Conservation (phyloP, 2,888 invertebrate genomes). For the Ptychoptera contaminata region DNA sequence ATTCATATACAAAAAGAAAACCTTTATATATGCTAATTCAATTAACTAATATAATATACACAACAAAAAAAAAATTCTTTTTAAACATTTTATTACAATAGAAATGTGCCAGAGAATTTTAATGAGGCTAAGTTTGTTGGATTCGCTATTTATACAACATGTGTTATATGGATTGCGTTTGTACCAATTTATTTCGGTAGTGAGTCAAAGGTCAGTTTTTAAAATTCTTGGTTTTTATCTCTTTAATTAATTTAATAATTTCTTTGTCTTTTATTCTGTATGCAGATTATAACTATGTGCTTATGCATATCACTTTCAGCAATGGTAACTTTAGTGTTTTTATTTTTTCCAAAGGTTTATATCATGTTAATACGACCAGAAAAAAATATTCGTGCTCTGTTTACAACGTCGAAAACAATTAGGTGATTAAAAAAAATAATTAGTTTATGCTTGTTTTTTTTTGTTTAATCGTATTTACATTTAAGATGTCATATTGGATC, state of each 20-base stretch:
- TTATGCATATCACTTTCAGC: conserved; percentile 60
- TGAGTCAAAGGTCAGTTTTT: conserved; percentile 34
- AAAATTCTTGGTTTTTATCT: background rate
- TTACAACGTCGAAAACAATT: conserved; percentile 56
- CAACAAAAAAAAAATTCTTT: background rate
- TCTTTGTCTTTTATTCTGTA: background rate
- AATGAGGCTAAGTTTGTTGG: conserved; percentile 62
- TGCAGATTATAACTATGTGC: conserved; percentile 26
- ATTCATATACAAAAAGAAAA: too few relatives aligned
- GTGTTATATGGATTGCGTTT: conserved; percentile 65
- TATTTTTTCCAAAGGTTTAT: conserved; percentile 63
- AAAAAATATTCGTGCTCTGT: conserved; percentile 57
- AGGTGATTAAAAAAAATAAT: conserved; percentile 22
- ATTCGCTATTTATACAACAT: conserved; percentile 67
- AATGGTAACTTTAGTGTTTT: conserved; percentile 51
- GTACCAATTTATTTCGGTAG: conserved; percentile 61
- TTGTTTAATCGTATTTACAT: background rate
- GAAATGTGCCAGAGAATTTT: conserved; percentile 69
- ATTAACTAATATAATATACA: background rate
- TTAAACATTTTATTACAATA: background rate
- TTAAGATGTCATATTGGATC: conserved; percentile 43
- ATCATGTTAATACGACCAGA: conserved; percentile 59
- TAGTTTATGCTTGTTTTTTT: background rate
- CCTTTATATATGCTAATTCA: background rate
- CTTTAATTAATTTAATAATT: background rate